A percentile compares a stretch with the other conserved stretches of the same genome.
Conservation (phyloP, 35 echinoderm and acorn worm genomes). For the Hemicentrotus pulcherrimus region DNA sequence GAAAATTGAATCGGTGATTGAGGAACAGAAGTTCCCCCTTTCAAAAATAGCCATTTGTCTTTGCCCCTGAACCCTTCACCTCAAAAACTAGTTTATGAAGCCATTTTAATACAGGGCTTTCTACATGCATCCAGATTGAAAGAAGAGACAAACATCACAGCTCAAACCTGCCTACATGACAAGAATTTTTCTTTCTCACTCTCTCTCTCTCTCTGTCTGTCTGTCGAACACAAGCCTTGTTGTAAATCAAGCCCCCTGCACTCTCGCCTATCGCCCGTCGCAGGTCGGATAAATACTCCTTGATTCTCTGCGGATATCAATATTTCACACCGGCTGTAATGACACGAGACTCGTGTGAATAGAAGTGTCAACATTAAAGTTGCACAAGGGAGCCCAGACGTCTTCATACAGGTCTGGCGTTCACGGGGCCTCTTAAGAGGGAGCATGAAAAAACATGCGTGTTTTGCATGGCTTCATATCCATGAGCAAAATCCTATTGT, state of each 20-base stretch:
- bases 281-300: constrained; percentile 10
- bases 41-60: neutral
- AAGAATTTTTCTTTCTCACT: neutral
- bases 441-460: neutral
- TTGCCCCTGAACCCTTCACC: neutral
- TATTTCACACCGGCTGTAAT: constrained; percentile 11
- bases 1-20: too few species aligned
- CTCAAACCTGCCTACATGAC: neutral
- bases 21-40: too few species aligned
- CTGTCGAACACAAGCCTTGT: neutral
- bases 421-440: neutral
- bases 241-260: constrained; percentile 1
- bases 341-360: constrained; percentile 8
- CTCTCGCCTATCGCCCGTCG: neutral
- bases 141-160: neutral
- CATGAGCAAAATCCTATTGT: too few species aligned
- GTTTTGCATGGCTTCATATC: neutral
- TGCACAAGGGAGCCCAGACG: neutral
- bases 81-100: neutral
- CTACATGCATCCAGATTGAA: neutral
- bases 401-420: neutral
- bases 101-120: neutral
- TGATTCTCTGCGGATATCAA: neutral
- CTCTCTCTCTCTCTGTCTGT: neutral
- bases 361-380: constrained; percentile 12